Evolutionary conservation across 1,140 invertebrate genomes (phyloP), one percentile per base, ranked within the genome.

Genomic region (Grapholita molesta): DNA sequence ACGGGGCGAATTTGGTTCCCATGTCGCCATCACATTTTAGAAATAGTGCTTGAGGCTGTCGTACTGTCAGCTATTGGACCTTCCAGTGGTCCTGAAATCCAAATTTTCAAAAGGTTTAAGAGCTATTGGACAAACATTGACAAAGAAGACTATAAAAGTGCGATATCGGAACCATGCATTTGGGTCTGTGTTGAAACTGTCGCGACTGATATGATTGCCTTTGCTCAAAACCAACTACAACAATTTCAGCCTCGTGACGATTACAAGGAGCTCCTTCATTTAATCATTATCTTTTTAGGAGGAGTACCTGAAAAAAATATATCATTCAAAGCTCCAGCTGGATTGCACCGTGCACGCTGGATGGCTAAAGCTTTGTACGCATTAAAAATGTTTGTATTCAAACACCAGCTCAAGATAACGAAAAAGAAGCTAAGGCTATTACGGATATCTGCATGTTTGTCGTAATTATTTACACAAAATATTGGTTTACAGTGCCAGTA

Each of bases 351-450:
- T 66, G 80, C 86, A 30, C 57, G 86, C 28, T 90, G 86, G 83
- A 85, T 89, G 80, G 75, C 85, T 71, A 90, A 83, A 76, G 81
- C 82, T 24, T 78, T 89, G 57, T 89, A 89, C 70, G 68, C 48
- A 15, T 75, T 90, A n/a, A 91, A 91, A 78, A 76, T 90, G 24
- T 89, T 70, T 42, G 35, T 86, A 55, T 84, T 89, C 72, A 69
- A 42, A 70, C 65, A 76, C n/a, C 64, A 81, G 67, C 86, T 86
- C 69, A 65, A 69, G 15, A 61, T 86, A 24, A 75, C 71, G 28
- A 61, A 70, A 55, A 65, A 67, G 80, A 89, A 72, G 42, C 74
- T 52, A 76, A 75, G 15, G 73, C 48, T 6, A 42, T 86, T 35
- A 66, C 32, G 30, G 75, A 79, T 64, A 73, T 86, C 24, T 81